These are phyloP conservation scores for Boloria selene DNA, from an alignment of 2,888 invertebrate species.

Conservation along the genomic window DNA sequence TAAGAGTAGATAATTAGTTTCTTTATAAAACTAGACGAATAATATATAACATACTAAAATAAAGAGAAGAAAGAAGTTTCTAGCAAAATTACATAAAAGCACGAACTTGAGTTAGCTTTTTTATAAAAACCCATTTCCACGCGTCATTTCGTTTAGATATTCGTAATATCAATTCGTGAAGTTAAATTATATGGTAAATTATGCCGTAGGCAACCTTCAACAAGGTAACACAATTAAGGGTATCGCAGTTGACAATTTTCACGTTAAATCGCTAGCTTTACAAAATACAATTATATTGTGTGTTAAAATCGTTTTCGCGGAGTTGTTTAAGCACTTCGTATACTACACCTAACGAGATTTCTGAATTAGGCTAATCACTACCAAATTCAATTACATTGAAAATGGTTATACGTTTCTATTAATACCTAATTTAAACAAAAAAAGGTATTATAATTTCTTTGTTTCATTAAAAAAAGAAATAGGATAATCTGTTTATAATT, in stretches of 20 bases:
- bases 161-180: constrained; percentile 5
- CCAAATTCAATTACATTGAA: no score
- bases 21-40: no score
- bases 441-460: neutral
- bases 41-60: no score
- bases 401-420: neutral
- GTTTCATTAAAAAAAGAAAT: no score
- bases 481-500: no score
- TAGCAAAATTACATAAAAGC: no score
- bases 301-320: constrained; percentile 7
- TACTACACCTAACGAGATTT: neutral
- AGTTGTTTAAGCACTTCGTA: neutral
- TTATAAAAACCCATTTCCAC: neutral
- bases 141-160: neutral
- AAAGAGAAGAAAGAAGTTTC: no score
- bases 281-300: constrained; percentile 14
- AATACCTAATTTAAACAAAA: neutral
- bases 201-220: constrained; percentile 9
- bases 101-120: no score
- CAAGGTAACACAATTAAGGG: constrained; percentile 24
- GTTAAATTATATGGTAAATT: constrained; percentile 14
- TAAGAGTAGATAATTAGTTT: no score
- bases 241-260: constrained; percentile 22
- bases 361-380: no score
- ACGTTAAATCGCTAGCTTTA: constrained; percentile 14